Evolutionary conservation across 2,888 invertebrate species (phyloP).

Genomic region (Strigamia transsilvanica): DNA sequence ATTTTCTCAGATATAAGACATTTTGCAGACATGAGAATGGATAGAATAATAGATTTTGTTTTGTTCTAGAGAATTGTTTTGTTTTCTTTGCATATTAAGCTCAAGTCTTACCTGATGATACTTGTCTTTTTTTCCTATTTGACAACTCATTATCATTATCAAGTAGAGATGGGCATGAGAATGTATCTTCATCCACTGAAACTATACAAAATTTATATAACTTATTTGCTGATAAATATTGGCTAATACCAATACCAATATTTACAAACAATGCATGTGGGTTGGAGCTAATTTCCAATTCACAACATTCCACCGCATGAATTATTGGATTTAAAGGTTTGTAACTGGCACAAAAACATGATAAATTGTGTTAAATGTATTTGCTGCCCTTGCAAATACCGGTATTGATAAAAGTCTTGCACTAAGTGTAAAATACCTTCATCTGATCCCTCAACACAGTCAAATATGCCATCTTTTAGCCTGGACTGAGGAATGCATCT

Average conservation of each 20-base stretch:
- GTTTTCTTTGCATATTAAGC: neutral
- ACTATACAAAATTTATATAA: neutral
- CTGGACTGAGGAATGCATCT: conserved; percentile 63
- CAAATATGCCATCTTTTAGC: conserved; percentile 64
- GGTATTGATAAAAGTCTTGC: neutral
- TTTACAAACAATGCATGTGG: neutral
- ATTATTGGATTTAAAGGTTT: too few relatives aligned
- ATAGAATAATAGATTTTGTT: conserved; percentile 2
- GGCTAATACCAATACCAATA: neutral
- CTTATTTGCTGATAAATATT: neutral
- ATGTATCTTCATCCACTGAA: conserved; percentile 26
- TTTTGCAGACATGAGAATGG: neutral
- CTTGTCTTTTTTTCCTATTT: conserved; percentile 40
- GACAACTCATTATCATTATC: conserved; percentile 14
- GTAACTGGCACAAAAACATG: too few relatives aligned
- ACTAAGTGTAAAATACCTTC: conserved; percentile 61
- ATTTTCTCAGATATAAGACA: neutral
- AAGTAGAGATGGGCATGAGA: conserved; percentile 14
- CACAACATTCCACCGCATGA: too few relatives aligned
- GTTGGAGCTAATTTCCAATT: too few relatives aligned
- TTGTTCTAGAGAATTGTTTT: conserved; percentile 6
- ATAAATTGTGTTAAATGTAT: too few relatives aligned
- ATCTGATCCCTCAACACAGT: conserved; percentile 66
- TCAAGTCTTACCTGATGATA: conserved; percentile 26
- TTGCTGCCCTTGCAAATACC: neutral